Conservation (phyloP, 2,797 vertebrate genomes). For the Pagetopsis macropterus region DNA sequence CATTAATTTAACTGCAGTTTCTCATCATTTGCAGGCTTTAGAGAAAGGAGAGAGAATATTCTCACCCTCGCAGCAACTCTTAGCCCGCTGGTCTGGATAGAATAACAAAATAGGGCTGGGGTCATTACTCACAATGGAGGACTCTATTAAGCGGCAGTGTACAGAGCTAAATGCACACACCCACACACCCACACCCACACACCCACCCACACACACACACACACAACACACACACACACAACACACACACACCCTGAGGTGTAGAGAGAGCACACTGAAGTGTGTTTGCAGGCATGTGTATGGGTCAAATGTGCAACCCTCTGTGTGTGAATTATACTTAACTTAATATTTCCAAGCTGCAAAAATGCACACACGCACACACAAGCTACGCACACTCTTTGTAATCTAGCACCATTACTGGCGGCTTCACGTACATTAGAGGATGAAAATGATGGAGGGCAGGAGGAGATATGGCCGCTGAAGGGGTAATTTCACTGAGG, state of each 20-base stretch:
- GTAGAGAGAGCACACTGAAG: conserved; percentile 28
- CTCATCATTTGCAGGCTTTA: conserved; percentile 43
- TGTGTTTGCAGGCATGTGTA: conserved; percentile 18
- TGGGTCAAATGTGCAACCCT: conserved; percentile 67
- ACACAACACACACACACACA: conserved; percentile 40
- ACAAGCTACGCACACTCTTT: conserved; percentile 57
- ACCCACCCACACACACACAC: conserved; percentile 1
- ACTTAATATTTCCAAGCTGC: conserved; percentile 73
- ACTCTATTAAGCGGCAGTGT: conserved; percentile 74
- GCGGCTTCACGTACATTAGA: conserved; percentile 81
- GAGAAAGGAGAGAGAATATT: conserved; percentile 45
- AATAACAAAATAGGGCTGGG: conserved; percentile 75
- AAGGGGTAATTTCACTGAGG: conserved; percentile 69
- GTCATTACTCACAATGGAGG: conserved; percentile 81
- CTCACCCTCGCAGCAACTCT: conserved; percentile 72
- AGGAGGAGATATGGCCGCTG: conserved; percentile 47
- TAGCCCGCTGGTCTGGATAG: conserved; percentile 77
- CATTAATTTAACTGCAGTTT: conserved; percentile 53
- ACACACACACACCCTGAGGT: conserved; percentile 51
- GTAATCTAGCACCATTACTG: conserved; percentile 81
- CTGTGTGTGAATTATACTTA: conserved; percentile 79
- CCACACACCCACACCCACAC: conserved; percentile 15
- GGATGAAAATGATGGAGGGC: conserved; percentile 71
- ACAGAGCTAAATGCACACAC: conserved; percentile 53
- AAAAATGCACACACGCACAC: conserved; percentile 56